Base-by-base conservation (phyloP, 2,797 vertebrate species). In the Phoxinus dragarum region DNA sequence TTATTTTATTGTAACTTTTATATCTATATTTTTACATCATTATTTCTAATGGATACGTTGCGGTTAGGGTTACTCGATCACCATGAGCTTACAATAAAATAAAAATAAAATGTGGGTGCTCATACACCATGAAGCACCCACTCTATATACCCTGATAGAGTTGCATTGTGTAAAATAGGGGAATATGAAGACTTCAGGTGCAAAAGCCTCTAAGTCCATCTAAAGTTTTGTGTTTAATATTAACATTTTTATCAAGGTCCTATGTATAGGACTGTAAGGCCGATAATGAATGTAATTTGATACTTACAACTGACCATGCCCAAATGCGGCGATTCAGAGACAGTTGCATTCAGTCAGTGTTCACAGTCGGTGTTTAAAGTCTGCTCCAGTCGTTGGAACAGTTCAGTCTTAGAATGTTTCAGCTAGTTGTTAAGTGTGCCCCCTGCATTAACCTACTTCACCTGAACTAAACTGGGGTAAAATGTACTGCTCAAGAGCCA, bases 41-140 rank as follows among this genome's bases (percentile, higher is more conserved):
- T 56, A 23, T 76, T 56, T 38, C 3, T 56, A n/a, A 49, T 68
- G 17, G 6, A 47, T 23, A 47, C 2, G 2, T 38, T 69, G 14
- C 2, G 2, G 56, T 27, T 61, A 12, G 54, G 21, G 59, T 27
- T 12, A 61, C 52, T 54, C 19, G 5, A 14, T 47, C 42, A 47
- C 31, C 14, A 10, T 34, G 27, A 52, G 44, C 14, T 31, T 73
- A 27, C 4, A 61, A 27, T 61, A 27, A 61, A 61, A 5, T 56
- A 23, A 1, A 56, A 16, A n/a, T 75, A 82, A 89, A 94, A 89
- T 93, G 91, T 56, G 93, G 86, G 14, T 91, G 89, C 40, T 95
- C 92, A 1, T 94, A 95, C 85, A 95, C 82, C 91, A 94, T 92
- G 89, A 94, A 95, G 90, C 91, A 92, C 81, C 94, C 93, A 14